phyloP scores from a whole-genome alignment of 2,113 vertebrate genomes.

The Sebastes fasciatus region DNA sequence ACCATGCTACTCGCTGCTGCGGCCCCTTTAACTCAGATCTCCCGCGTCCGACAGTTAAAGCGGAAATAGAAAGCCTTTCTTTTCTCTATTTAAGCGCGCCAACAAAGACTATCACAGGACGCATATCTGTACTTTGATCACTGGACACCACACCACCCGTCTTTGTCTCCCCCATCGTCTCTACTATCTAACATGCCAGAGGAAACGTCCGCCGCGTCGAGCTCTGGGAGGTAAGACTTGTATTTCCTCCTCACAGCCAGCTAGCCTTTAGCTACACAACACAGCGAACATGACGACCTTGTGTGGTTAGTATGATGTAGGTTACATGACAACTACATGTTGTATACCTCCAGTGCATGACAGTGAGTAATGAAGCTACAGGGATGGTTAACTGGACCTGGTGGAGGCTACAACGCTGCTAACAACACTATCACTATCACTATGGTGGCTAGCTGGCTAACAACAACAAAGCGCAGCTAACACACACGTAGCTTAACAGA shows the following conservation, averaged over 20 bases:
- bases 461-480: constrained; percentile 28
- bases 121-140: background rate
- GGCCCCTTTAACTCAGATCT: constrained; percentile 82
- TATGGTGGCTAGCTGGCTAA: constrained; percentile 42
- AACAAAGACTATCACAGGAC: constrained; percentile 69
- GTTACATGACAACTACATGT: accelerated
- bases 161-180: background rate
- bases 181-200: constrained; percentile 76
- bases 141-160: too few relatives aligned
- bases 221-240: constrained; percentile 73
- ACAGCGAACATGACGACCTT: background rate
- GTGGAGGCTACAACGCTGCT: background rate
- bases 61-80: constrained; percentile 78
- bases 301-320: accelerated
- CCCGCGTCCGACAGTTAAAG: constrained; percentile 79
- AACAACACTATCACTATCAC: too few relatives aligned
- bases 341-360: accelerated
- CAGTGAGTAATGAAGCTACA: accelerated
- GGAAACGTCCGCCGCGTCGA: constrained; percentile 74
- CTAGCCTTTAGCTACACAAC: constrained; percentile 27
- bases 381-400: accelerated
- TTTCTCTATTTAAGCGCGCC: constrained; percentile 87
- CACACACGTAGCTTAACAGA: background rate
- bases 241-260: constrained; percentile 24
- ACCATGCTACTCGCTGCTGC: constrained; percentile 16